Base-by-base conservation (phyloP, 2,888 invertebrate genomes). In the Empis livida region DNA sequence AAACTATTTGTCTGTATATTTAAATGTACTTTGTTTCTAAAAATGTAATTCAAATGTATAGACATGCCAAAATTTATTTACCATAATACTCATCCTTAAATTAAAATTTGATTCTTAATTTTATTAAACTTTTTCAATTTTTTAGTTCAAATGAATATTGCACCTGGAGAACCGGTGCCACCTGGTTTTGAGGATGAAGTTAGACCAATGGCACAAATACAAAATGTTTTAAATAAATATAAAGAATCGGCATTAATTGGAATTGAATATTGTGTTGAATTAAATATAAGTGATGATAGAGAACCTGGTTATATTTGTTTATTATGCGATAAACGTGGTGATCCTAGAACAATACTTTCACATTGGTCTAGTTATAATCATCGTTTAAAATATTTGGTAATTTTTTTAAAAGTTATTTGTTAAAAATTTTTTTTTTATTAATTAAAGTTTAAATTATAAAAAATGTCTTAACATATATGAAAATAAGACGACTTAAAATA, bases 281-380 rank as follows among this genome's bases (percentile, higher is more conserved):
- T 87, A 56, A 72, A 75, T 32, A 77, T 82, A 45, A 78, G 79
- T 59, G 71, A 78, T 57, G 77, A 78, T 53, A 73, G 76, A 59
- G 85, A 85, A 64, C 84, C 86, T 1, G 70, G 76, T 44, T 89
- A 89, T 67, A 72, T 80, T 44, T 90, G 89, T 68, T 75, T 83
- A 55, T 71, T 89, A 51, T 90, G 89, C 65, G 77, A 79, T 59
- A 88, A 86, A 65, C 80, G 81, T 55, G 86, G 87, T 37, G 84
- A 86, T 62, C 82, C 81, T 23, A 76, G 84, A 42, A 85, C 84
- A 44, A 84, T 88, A 54, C 73, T 88, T 64, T 79, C 80, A 53
- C 89, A 89, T 65, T 74, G 88, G 61, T 80, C 81, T 16, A 84
- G 86, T 62, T 82, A 80, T 65, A 80, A 81, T 66, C 89, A 90